A percentile compares a stretch with the other conserved stretches of the same genome.
These are phyloP conservation scores for Drosophila ogumai DNA, from an alignment of 1,140 invertebrate species.

Conservation along the genomic window DNA sequence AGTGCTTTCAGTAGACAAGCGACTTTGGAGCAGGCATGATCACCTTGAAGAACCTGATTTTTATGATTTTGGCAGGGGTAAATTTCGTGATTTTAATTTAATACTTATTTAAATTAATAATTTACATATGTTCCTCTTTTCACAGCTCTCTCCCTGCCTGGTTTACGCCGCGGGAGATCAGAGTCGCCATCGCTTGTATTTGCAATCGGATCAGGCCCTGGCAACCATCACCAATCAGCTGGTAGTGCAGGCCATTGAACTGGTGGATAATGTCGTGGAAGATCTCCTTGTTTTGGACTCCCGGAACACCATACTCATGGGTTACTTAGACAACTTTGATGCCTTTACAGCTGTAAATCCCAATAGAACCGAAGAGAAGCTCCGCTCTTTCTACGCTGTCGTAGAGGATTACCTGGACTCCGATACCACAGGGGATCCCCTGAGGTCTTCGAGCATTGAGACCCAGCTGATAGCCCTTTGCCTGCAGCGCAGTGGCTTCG, in stretches of 20 bases:
- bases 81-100: neutral
- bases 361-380: slow-evolving; percentile 40
- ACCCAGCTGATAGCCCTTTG: slow-evolving; percentile 60
- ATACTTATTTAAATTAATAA: neutral
- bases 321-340: slow-evolving; percentile 53
- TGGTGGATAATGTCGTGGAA: slow-evolving; percentile 62
- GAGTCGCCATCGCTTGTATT: slow-evolving; percentile 41
- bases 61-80: slow-evolving; percentile 9
- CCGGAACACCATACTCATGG: slow-evolving; percentile 41
- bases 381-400: slow-evolving; percentile 53
- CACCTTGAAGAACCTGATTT: slow-evolving; percentile 11
- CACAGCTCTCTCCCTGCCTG: neutral
- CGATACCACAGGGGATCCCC: slow-evolving; percentile 52
- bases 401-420: slow-evolving; percentile 47
- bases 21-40: slow-evolving; percentile 41
- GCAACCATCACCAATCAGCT: slow-evolving; percentile 42
- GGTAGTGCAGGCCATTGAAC: slow-evolving; percentile 48
- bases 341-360: slow-evolving; percentile 25
- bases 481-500: slow-evolving; percentile 66
- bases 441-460: slow-evolving; percentile 38
- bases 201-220: slow-evolving; percentile 57
- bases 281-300: slow-evolving; percentile 65
- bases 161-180: slow-evolving; percentile 44
- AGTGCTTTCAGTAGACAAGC: slow-evolving; percentile 47
- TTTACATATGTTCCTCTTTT: too few relatives aligned